Evolutionary conservation across 2,113 vertebrate species (phyloP).

Genomic region (Chinchilla lanigera): DNA sequence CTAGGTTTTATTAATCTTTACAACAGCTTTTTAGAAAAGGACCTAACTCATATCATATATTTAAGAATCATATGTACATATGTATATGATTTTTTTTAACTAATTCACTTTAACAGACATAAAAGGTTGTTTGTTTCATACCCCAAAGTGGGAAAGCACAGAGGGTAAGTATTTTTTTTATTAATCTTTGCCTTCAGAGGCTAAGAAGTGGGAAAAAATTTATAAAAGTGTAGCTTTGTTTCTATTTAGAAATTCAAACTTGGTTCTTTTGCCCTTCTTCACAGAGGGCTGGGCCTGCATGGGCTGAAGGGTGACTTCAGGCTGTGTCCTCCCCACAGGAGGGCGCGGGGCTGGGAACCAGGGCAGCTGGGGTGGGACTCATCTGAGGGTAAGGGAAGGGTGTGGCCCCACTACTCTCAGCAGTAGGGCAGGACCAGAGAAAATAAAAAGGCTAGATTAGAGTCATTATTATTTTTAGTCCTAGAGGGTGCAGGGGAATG

Average conservation of each 20-base stretch:
- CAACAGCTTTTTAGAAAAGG: conserved; percentile 14
- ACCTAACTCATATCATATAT: not conserved
- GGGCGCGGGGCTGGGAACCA: not conserved
- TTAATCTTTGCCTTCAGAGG: not conserved
- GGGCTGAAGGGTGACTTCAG: not conserved
- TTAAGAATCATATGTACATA: not conserved
- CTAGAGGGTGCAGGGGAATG: not conserved
- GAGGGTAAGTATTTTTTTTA: not conserved
- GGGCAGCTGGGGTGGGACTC: not conserved
- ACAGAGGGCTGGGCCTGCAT: not conserved
- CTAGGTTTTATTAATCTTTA: not conserved
- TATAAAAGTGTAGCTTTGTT: conserved; percentile 52
- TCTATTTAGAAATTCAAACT: conserved; percentile 30
- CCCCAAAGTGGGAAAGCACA: not conserved
- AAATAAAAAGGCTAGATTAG: not conserved
- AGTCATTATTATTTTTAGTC: conserved; percentile 25
- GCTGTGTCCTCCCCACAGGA: conserved; percentile 47
- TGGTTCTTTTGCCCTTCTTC: conserved; percentile 48
- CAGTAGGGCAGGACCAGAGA: not conserved
- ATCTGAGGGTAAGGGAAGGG: not conserved
- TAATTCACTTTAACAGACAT: conserved; percentile 2
- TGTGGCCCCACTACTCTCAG: not conserved
- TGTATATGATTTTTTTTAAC: not conserved
- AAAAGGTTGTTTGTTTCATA: not conserved
- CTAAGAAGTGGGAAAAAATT: not conserved